Base-by-base conservation (phyloP, 2,797 vertebrate species). In the Schizothorax lantsangensis region DNA sequence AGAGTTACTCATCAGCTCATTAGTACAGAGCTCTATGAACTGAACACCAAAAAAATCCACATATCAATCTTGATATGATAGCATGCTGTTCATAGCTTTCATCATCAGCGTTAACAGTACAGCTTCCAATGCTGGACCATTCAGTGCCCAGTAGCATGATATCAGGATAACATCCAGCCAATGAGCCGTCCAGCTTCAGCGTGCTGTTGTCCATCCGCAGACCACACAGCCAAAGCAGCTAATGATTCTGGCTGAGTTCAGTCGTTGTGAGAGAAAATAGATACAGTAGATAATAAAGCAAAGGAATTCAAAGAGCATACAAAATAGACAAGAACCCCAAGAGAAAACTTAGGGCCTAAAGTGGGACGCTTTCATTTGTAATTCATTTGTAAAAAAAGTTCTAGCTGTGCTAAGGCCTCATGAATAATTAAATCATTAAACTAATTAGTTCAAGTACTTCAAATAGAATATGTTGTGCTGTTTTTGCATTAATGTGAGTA, bases 371-470 rank as follows among this genome's bases (percentile, higher is more conserved):
- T 92, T 90, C 87, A 86, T 93, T 93, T 92, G 30, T 52, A 92
- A 94, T 93, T 92, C 81, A 91, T 92, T 93, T 89, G 90, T 93
- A 92, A 86, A 94, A 43, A 40, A 94, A 92, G 91, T 90, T 89
- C 92, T 40, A 79, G 85, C 84, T 88, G 23, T 78, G 88, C 91
- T 52, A 83, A 87, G 88, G 84, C 84, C 82, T 92, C 87, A 90
- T 92, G 91, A 93, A 94, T 94, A 93, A 93, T 94, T 90, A 91
- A 94, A 92, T 92, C 88, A 91, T 94, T 93, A 91, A 86, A 91
- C 90, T 93, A 93, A 95, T 93, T 92, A 93, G 91, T 93, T 93
- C 88, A 91, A 91, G 92, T 92, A 92, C 91, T 93, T 93, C 87
- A 92, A 92, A 85, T 85, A 79, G 49, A 85, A 72, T 59, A 72